Evolutionary conservation across 2,113 vertebrate genomes (phyloP), one percentile per base, ranked within the genome.

Genomic region (Pelecanus crispus): DNA sequence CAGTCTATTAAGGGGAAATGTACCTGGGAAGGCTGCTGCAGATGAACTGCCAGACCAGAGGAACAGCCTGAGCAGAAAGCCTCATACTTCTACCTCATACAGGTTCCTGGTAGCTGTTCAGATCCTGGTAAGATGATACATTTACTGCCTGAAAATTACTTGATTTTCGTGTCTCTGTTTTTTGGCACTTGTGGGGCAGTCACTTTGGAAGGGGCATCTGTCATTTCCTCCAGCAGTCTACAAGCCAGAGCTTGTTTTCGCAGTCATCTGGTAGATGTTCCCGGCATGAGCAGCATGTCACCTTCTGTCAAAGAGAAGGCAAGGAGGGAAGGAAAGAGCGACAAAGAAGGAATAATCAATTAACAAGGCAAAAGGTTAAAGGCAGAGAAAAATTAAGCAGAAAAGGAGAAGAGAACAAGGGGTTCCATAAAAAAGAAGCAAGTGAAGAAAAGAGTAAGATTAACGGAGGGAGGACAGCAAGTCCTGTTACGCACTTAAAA

Each of bases 141-240:
- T 86, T 91, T 88, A n/a, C 28, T 8, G 2, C 28, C 47, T 61
- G n/a, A 88, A 88, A 93, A 81, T 47, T 4, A 29, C 72, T 94
- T 74, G 81, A 44, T 86, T 93, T 94, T 93, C 38, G 31, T 78
- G 45, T 65, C 65, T 52, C 58, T 70, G 2, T 66, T 65, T 73
- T 88, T 68, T 93, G 93, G 59, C 87, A 62, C 19, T 75, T 75
- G 20, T 11, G 47, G 75, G 52, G 44, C 86, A 75, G 66, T 86
- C 81, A 61, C 40, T 90, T 92, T 70, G 67, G 55, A 96, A 83
- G 42, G 63, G 63, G n/a, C 75, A 88, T 88, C 92, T 97, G 93
- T 92, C 67, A 40, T 78, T 86, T 93, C 68, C 47, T 90, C 47
- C 79, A 90, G 82, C 72, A 81, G 82, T 71, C 67, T 88, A 45